Base-by-base conservation (phyloP, 92 coral and sea anemone species). In the Blastomussa wellsi region DNA sequence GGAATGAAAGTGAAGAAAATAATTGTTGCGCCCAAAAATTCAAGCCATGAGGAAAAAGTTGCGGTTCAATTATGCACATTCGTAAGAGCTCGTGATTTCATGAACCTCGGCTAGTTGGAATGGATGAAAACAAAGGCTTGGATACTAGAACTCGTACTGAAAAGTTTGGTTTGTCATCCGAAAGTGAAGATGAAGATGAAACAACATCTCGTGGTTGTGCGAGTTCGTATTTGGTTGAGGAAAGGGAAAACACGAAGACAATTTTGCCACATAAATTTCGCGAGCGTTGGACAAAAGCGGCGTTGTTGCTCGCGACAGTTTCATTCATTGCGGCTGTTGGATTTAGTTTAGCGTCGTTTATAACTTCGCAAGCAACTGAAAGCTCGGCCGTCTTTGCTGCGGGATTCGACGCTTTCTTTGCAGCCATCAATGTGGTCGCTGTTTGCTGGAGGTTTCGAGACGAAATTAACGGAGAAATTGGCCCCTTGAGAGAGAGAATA, bases 371-470 rank as follows among this genome's bases (percentile, higher is more conserved):
- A 10, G 80, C 70, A 41, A 89, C 92, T 5, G 88, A 83, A 26
- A 89, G 92, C 29, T 89, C 92, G 0, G 82, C 92, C 2, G 88
- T 89, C 31, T 89, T 86, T 57, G 92, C 92, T 26, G 81, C 89
- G 26, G 92, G 87, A n/a, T 89, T 89, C 44, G 92, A 89, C 87
- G 92, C 92, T 19, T 55, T 89, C 38, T 88, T 89, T 29, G 92
- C 89, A 3, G 81, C 92, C 28, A 70, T 89, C 47, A 86, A 89
- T 37, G 84, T 88, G 32, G 38, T 86, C 3, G 81, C 88, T 31
- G 90, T 89, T 2, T 87, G 86, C 29, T 89, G 92, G 92, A 87
- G 92, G 67, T 89, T 89, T 76, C 83, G 90, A 47, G 87, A 89
- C 79, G 80, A 83, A 33, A 31, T 89, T 20, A 89, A 89, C 20